Evolutionary conservation across 2,888 invertebrate species (phyloP), one percentile per base, ranked within the genome.

Genomic region (Andrena bicolor): DNA sequence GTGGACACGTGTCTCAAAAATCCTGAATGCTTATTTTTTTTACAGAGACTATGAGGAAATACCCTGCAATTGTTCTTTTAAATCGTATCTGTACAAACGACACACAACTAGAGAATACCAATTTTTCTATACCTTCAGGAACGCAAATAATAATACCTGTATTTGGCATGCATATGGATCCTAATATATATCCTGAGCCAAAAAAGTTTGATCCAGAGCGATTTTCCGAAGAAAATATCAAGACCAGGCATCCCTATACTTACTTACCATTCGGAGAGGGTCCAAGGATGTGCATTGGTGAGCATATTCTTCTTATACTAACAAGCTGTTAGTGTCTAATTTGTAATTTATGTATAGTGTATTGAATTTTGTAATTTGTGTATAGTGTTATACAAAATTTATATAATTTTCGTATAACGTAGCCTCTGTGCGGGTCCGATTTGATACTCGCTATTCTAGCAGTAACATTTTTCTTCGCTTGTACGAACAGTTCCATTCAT

Each of bases 141-240:
- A 88, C 88, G 23, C 68, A 84, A 49, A 82, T 95, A 0, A 71
- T 91, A 0, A 92, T 95, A 51, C 94, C 94, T 0, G 86, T 94
- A 0, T 86, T 91, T 30, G 94, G 93, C 0, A 69, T 95, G 13
- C 95, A 95, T 73, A 92, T 91, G 48, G 95, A 95, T 90, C 93
- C 94, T 1, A 90, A 94, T 8, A 93, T 94, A 85, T 95, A 92
- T 87, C 94, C 94, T 0, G 90, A 95, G 20, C 95, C 95, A 0
- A 92, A 94, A 0, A 93, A 91, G 83, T 95, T 95, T 86, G 94
- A 95, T 85, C 95, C 95, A 0, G 95, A 95, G 80, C 90, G 95
- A 64, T 95, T 95, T 85, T 89, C 86, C 23, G 92, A 93, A 5
- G 94, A 94, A 70, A 90, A 90, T 64, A 64, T 88, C 2, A 89